A percentile compares a stretch with the other conserved stretches of the same genome.
These are phyloP conservation scores for Drosophila orosa DNA, from an alignment of 1,140 invertebrate genomes.

Conservation along the genomic window DNA sequence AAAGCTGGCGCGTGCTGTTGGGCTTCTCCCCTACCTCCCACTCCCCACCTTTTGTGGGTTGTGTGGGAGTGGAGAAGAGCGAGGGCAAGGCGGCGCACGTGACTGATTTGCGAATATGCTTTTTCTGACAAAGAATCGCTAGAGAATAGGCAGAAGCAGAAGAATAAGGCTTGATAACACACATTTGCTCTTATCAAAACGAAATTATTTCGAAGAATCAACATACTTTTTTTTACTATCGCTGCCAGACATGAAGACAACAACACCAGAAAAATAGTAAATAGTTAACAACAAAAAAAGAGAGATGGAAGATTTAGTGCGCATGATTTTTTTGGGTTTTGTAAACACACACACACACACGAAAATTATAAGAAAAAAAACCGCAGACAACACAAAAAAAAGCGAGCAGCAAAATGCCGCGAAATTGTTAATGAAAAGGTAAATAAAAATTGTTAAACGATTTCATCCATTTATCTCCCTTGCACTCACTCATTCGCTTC, in stretches of 20 bases:
- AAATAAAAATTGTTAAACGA: constrained; percentile 63
- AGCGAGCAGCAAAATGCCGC: constrained; percentile 62
- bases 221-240: constrained; percentile 37
- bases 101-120: constrained; percentile 52
- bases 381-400: constrained; percentile 36
- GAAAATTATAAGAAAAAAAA: constrained; percentile 27
- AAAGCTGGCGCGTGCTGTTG: constrained; percentile 45
- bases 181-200: constrained; percentile 48
- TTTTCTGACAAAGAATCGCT: constrained; percentile 18
- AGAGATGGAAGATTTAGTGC: constrained; percentile 38
- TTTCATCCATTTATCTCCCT: constrained; percentile 22
- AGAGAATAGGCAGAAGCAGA: constrained; percentile 9
- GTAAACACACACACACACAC: constrained; percentile 42
- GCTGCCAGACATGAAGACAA: constrained; percentile 19
- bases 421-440: constrained; percentile 80
- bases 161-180: constrained; percentile 58
- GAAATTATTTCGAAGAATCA: constrained; percentile 30
- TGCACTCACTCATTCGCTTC: neutral
- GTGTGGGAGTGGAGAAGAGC: neutral
- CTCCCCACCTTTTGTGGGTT: neutral
- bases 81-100: constrained; percentile 32
- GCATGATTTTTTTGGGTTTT: constrained; percentile 58
- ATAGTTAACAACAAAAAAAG: neutral
- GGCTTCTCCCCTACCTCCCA: neutral
- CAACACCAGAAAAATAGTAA: constrained; percentile 4